Evolutionary conservation across 2,113 vertebrate genomes (phyloP).

Genomic region (Zeus faber): DNA sequence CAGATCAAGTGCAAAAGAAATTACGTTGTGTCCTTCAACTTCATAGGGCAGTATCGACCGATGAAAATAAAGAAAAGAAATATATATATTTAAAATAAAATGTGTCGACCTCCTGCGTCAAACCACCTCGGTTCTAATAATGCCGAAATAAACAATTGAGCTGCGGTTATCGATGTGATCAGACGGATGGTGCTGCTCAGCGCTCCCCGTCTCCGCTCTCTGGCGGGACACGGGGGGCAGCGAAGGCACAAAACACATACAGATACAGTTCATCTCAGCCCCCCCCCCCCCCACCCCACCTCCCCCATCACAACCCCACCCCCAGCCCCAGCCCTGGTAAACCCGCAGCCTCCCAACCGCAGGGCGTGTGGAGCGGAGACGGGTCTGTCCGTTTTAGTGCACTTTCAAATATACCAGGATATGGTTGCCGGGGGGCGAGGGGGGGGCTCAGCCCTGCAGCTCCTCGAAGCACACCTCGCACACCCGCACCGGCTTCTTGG

Average conservation of each 20-base stretch:
- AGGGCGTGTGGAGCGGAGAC: constrained; percentile 7
- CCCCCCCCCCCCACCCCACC: constrained; percentile 15
- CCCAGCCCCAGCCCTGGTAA: not conserved
- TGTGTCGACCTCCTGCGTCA: no score
- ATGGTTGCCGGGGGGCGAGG: no score
- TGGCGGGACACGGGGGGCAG: constrained; percentile 58
- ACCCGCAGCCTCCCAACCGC: not conserved
- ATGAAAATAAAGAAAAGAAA: no score
- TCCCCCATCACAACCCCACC: not conserved
- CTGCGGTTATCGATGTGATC: no score
- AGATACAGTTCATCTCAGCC: constrained; percentile 33
- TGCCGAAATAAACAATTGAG: no score
- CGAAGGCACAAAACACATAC: constrained; percentile 76
- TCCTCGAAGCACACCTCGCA: constrained; percentile 93
- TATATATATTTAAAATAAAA: no score
- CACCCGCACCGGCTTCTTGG: constrained; percentile 96
- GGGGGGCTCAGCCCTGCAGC: constrained; percentile 82
- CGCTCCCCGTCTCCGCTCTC: constrained; percentile 50
- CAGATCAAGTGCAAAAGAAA: no score
- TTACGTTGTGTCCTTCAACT: no score
- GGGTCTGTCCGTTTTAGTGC: constrained; percentile 69
- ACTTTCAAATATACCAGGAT: constrained; percentile 77
- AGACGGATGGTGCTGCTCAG: constrained; percentile 34
- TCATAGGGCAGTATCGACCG: no score
- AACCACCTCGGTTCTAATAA: no score